A percentile compares a stretch with the other conserved stretches of the same genome.
These are phyloP conservation scores for Leptopilina syphax DNA, from an alignment of 2,888 invertebrate genomes.

Conservation along the genomic window DNA sequence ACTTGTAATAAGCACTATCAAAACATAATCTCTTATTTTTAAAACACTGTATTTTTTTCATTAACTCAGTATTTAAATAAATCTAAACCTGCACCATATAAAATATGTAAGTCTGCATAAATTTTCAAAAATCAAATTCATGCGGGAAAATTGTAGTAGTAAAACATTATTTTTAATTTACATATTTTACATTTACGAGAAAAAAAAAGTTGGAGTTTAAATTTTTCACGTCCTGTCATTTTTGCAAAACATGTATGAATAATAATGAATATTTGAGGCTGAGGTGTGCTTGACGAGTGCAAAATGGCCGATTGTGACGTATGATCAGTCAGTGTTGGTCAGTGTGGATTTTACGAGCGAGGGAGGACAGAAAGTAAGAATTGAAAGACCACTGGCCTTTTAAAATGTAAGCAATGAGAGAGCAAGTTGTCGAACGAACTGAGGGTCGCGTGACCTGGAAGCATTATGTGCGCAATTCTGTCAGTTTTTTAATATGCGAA, in stretches of 20 bases:
- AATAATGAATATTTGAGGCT: slow-evolving; percentile 36
- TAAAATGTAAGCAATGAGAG: slow-evolving; percentile 29
- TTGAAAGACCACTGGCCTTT: slow-evolving; percentile 33
- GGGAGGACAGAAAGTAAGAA: slow-evolving; percentile 38
- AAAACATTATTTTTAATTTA: slow-evolving; percentile 9
- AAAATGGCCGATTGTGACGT: slow-evolving; percentile 31
- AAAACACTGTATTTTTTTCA: neutral
- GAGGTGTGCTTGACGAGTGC: slow-evolving; percentile 35
- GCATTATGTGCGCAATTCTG: slow-evolving; percentile 63
- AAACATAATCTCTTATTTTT: neutral
- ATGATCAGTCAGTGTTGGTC: slow-evolving; percentile 14
- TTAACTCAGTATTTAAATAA: too few species aligned
- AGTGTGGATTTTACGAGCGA: slow-evolving; percentile 36
- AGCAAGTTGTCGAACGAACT: slow-evolving; percentile 3
- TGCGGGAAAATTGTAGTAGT: neutral
- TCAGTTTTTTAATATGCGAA: slow-evolving; percentile 60
- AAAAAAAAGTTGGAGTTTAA: neutral
- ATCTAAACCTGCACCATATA: too few species aligned
- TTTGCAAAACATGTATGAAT: slow-evolving; percentile 14
- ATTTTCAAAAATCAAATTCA: neutral
- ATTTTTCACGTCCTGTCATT: slow-evolving; percentile 12
- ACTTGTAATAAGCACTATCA: neutral
- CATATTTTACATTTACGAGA: neutral
- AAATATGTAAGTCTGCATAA: too few species aligned
- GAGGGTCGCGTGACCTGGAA: slow-evolving; percentile 59